Conservation (phyloP, 2,797 vertebrate genomes). For the Lepidocolaptes lacrymiger region DNA sequence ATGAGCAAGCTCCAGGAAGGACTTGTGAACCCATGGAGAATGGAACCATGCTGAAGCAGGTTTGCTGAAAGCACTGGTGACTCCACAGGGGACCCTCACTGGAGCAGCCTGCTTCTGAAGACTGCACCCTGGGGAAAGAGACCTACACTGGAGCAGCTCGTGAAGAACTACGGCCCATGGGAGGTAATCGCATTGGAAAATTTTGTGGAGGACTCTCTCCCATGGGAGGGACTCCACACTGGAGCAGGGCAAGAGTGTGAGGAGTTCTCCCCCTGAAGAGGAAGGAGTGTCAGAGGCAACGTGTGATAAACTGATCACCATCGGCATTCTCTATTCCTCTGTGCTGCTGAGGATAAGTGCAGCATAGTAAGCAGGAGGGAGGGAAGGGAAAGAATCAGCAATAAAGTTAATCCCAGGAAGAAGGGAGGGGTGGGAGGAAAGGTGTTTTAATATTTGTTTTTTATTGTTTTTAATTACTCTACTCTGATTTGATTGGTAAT, state of each 20-base stretch:
- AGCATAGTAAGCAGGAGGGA: background rate
- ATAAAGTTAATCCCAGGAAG: background rate
- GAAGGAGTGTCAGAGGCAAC: background rate
- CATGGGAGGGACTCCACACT: background rate
- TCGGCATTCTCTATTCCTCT: background rate
- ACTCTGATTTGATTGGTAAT: background rate
- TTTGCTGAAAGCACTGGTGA: background rate
- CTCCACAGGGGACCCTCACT: background rate
- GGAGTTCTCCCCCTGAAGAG: background rate
- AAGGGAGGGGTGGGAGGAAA: background rate
- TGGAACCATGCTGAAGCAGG: background rate
- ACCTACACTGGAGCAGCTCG: background rate
- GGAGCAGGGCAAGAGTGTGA: background rate
- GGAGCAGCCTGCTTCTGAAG: background rate
- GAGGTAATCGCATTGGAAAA: background rate
- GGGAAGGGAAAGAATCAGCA: background rate
- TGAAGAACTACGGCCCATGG: background rate
- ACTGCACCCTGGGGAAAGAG: background rate
- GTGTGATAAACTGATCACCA: background rate
- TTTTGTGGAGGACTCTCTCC: background rate
- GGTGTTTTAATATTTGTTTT: background rate
- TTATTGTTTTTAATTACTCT: background rate
- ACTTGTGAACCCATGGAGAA: background rate
- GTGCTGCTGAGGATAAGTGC: background rate
- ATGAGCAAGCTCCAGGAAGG: background rate